A percentile compares a stretch with the other conserved stretches of the same genome.
Evolutionary conservation across 2,113 vertebrate species (phyloP).

Genomic region (Ciconia maguari): DNA sequence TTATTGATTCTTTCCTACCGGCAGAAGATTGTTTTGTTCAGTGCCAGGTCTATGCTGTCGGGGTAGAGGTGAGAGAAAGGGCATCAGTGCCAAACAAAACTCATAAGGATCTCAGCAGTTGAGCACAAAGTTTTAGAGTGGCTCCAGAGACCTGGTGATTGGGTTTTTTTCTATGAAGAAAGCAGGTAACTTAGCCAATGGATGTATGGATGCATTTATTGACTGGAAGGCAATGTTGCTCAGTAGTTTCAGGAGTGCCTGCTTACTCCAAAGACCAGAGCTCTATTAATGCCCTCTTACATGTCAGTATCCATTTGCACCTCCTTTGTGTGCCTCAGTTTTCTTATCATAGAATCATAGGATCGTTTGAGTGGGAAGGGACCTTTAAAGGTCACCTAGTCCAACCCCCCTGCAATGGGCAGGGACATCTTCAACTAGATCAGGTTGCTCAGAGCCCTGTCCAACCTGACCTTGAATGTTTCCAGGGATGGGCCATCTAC

Average conservation of each 20-base stretch:
- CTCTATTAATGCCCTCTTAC: neutral
- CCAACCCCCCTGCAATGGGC: neutral
- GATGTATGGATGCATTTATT: neutral
- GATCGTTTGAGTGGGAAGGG: neutral
- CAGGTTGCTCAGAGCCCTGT: rapidly evolving
- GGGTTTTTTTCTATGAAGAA: neutral
- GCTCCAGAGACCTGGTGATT: neutral
- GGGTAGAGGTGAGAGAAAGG: neutral
- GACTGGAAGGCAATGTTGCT: neutral
- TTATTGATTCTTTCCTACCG: neutral
- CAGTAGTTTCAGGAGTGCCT: neutral
- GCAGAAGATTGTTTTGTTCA: neutral
- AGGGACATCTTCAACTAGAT: neutral
- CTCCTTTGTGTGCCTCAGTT: neutral
- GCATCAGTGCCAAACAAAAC: neutral
- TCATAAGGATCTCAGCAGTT: neutral
- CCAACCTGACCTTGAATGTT: neutral
- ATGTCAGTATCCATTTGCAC: rapidly evolving
- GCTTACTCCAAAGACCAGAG: neutral
- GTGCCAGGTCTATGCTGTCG: neutral
- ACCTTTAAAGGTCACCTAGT: neutral
- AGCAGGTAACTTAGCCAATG: neutral
- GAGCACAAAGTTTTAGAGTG: neutral
- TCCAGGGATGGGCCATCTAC: neutral
- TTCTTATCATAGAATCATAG: neutral